Percentiles rank a stretch among this genome's conserved stretches.
These are phyloP conservation scores for Sinhomidia bicolor DNA, from an alignment of 2,888 invertebrate genomes.

Conservation along the genomic window DNA sequence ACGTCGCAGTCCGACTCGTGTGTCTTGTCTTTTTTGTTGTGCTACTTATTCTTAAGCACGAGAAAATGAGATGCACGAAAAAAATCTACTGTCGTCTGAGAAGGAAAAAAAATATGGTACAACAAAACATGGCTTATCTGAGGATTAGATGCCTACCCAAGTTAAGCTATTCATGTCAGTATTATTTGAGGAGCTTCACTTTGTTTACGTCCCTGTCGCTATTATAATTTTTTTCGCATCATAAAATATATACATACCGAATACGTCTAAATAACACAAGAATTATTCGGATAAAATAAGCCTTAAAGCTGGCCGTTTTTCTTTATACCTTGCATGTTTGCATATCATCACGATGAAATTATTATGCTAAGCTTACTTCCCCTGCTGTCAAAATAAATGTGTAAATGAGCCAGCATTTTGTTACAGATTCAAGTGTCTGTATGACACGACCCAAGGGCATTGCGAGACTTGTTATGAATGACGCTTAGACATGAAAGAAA, in stretches of 20 bases:
- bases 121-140: conserved; percentile 15
- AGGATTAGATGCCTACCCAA: neutral
- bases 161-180: neutral
- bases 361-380: conserved; percentile 25
- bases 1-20: neutral
- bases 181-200: neutral
- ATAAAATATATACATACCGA: neutral
- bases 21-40: conserved; percentile 37
- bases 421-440: conserved; percentile 52
- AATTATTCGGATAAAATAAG: too few relatives aligned
- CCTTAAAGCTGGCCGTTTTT: too few relatives aligned
- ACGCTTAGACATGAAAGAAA: conserved; percentile 42
- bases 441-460: conserved; percentile 58
- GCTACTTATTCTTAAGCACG: conserved; percentile 23
- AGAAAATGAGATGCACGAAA: conserved; percentile 33
- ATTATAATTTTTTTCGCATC: neutral
- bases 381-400: conserved; percentile 49
- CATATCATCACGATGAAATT: neutral
- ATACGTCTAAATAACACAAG: too few relatives aligned
- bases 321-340: neutral
- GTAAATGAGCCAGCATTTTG: conserved; percentile 53
- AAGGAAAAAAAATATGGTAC: neutral
- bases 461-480: conserved; percentile 45
- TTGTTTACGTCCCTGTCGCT: neutral
- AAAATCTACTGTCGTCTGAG: conserved; percentile 7